Evolutionary conservation across 2,888 invertebrate species (phyloP), one percentile per base, ranked within the genome.

Genomic region (Sarcophaga subvicina): DNA sequence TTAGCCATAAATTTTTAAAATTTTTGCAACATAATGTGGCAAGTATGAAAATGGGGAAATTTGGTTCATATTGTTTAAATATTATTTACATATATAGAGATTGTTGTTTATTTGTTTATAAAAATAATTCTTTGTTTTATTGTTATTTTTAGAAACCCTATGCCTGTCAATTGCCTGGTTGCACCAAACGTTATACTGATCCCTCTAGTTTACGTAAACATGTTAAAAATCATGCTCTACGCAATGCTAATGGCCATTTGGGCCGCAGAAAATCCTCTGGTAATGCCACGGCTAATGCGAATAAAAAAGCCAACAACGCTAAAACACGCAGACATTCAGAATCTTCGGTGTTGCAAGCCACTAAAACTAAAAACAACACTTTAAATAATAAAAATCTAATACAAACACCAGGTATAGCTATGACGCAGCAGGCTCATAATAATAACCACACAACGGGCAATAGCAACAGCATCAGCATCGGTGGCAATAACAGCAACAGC

Each of bases 201-300:
- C 98, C 98, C 0, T 98, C 98, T 77, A 98, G 98, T 73, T 95
- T 98, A 1, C 95, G 98, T 59, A 98, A 98, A 91, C 98, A 98
- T 94, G 97, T 98, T 27, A 98, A 98, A 92, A 98, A 97, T 89
- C 97, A 98, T 90, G 92, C 94, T 27, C 87, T 91, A 75, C 91
- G 92, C 84, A 91, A 91, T 88, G 90, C 90, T 64, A 91, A 91
- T 83, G 90, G 90, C 49, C 90, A 91, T 76, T 89, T 92, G 79
- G 90, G 91, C 66, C 92, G 93, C 3, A 90, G 93, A 80, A 93
- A 93, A 88, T 93, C 93, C n/a, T 89, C 92, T 17, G 90, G 90
- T 78, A 88, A 89, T 37, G 22, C 49, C 45, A 59, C 81, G 76
- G 59, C 77, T 69, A 25, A 71, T 20, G 20, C 84, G 63, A 81